Conservation (phyloP, 2,888 invertebrate genomes). For the Hydropsyche betteni region DNA sequence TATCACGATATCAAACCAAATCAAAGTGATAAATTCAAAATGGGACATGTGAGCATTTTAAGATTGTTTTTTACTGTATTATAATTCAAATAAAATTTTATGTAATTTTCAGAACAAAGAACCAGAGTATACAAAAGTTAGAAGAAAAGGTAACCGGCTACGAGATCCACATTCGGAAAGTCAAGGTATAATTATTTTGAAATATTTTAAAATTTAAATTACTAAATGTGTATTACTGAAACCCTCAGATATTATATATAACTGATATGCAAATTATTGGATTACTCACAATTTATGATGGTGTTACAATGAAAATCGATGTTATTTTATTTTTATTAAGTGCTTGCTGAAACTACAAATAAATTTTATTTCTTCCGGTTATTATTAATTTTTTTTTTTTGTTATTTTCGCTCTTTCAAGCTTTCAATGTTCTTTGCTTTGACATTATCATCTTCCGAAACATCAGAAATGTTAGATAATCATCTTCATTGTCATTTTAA, state of each 20-base stretch:
- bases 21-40: slow-evolving; percentile 79
- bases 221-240: too few relatives aligned
- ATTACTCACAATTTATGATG: too few relatives aligned
- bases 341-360: too few relatives aligned
- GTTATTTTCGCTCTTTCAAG: not conserved
- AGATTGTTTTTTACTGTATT: not conserved
- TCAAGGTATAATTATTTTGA: slow-evolving; percentile 68
- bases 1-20: slow-evolving; percentile 86
- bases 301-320: too few relatives aligned
- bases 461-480: too few relatives aligned
- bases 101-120: slow-evolving; percentile 72
- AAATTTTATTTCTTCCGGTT: not conserved
- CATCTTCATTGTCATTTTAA: too few relatives aligned
- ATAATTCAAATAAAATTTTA: slow-evolving; percentile 52
- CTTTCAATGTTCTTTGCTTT: slow-evolving; percentile 27
- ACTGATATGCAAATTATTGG: too few relatives aligned
- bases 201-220: too few relatives aligned
- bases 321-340: too few relatives aligned
- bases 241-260: too few relatives aligned
- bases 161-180: slow-evolving; percentile 85
- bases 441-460: not conserved
- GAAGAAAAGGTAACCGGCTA: slow-evolving; percentile 81
- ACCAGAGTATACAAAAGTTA: slow-evolving; percentile 83
- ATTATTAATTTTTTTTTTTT: not conserved
- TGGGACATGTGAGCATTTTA: slow-evolving; percentile 69